A percentile compares a stretch with the other conserved stretches of the same genome.
phyloP scores from a whole-genome alignment of 2,888 invertebrate species.

The Trachelus tabidus region DNA sequence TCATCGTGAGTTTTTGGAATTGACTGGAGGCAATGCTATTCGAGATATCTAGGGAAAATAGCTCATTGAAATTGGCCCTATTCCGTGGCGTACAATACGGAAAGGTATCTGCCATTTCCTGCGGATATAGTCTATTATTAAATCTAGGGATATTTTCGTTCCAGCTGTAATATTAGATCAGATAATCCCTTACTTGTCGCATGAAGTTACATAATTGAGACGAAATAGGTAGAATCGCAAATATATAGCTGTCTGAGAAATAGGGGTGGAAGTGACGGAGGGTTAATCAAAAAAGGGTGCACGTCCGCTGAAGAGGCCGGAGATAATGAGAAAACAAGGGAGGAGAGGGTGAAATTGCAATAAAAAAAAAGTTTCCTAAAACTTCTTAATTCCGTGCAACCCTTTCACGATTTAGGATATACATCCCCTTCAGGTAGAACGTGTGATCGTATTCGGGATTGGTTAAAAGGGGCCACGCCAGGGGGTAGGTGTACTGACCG shows the following conservation, averaged over 20 bases:
- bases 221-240: neutral
- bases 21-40: neutral
- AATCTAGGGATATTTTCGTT: neutral
- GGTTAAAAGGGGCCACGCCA: neutral
- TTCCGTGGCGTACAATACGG: neutral
- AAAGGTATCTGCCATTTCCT: neutral
- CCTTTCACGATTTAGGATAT: neutral
- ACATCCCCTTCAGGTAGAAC: neutral
- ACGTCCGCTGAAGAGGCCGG: neutral
- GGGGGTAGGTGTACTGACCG: neutral
- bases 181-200: neutral
- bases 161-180: neutral
- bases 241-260: neutral
- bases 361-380: neutral
- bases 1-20: neutral
- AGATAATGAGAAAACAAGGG: neutral
- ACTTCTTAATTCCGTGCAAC: neutral
- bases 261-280: neutral
- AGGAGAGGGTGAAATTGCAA: neutral
- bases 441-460: neutral
- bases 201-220: neutral
- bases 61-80: neutral
- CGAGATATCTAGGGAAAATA: neutral
- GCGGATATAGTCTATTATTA: neutral
- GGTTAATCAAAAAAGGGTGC: constrained; percentile 1